Percentiles rank a stretch among this genome's conserved stretches.
Conservation (phyloP, 2,797 vertebrate species). For the Tragopan temminckii region DNA sequence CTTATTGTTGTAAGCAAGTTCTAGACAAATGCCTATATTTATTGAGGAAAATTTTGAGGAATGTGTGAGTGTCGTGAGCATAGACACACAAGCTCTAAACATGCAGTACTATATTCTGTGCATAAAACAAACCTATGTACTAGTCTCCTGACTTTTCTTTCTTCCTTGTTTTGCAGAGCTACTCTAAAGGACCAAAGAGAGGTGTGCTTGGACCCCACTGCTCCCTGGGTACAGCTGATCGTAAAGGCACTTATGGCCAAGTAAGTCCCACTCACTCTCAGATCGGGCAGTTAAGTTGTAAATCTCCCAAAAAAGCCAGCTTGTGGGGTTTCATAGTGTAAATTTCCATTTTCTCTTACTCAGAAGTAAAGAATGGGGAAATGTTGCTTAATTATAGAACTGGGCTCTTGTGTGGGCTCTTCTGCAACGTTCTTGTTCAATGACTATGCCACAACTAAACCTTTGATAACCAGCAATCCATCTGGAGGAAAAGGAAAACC, state of each 20-base stretch:
- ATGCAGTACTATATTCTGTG: background rate
- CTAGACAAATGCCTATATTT: background rate
- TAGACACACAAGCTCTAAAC: background rate
- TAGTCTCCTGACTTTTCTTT: background rate
- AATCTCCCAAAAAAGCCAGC: background rate
- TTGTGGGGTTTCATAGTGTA: background rate
- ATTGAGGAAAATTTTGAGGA: background rate
- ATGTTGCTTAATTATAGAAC: background rate
- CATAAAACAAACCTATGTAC: background rate
- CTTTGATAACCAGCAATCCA: accelerated
- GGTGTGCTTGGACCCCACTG: conserved; percentile 77
- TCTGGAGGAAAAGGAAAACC: background rate
- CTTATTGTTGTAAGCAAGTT: background rate
- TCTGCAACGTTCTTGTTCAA: background rate
- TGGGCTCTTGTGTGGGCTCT: background rate
- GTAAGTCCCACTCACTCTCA: conserved; percentile 47
- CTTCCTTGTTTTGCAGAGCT: conserved; percentile 62
- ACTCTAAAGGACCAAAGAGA: conserved; percentile 59
- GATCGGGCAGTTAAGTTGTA: accelerated
- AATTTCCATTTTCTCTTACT: background rate
- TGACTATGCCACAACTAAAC: accelerated
- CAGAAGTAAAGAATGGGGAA: background rate
- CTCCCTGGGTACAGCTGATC: conserved; percentile 63
- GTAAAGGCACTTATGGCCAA: conserved; percentile 72
- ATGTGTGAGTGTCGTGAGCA: background rate